These are phyloP conservation scores for Ateles fusciceps DNA, from an alignment of 2,797 vertebrate species.

Conservation along the genomic window DNA sequence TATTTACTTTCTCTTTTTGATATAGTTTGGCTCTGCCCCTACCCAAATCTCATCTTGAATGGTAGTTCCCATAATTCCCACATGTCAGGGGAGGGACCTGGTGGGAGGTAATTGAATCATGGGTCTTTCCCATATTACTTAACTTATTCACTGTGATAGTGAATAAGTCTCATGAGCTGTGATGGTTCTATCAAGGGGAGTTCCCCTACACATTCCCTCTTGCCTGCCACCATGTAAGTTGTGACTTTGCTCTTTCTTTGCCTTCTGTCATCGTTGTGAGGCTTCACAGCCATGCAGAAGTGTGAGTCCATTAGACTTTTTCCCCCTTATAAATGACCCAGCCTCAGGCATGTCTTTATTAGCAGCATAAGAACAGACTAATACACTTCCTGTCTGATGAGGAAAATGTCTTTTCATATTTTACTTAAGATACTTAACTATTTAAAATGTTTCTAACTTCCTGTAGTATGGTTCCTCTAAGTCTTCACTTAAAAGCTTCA, in stretches of 20 bases:
- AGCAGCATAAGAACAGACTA: background rate
- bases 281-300: background rate
- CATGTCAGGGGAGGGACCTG: background rate
- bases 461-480: background rate
- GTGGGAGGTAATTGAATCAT: background rate
- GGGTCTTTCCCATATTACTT: background rate
- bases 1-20: background rate
- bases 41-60: background rate
- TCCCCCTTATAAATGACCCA: background rate
- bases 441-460: background rate
- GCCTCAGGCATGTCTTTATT: background rate
- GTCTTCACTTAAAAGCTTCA: background rate
- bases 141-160: background rate
- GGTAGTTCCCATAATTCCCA: background rate
- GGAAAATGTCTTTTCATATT: background rate
- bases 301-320: background rate
- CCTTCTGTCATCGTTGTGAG: background rate
- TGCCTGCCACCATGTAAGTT: background rate
- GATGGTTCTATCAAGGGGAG: background rate
- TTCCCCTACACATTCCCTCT: background rate
- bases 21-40: background rate
- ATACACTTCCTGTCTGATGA: background rate
- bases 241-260: background rate
- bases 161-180: background rate
- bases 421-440: background rate